Evolutionary conservation across 2,888 invertebrate genomes (phyloP).

Genomic region (Acanthosepion lycidas): DNA sequence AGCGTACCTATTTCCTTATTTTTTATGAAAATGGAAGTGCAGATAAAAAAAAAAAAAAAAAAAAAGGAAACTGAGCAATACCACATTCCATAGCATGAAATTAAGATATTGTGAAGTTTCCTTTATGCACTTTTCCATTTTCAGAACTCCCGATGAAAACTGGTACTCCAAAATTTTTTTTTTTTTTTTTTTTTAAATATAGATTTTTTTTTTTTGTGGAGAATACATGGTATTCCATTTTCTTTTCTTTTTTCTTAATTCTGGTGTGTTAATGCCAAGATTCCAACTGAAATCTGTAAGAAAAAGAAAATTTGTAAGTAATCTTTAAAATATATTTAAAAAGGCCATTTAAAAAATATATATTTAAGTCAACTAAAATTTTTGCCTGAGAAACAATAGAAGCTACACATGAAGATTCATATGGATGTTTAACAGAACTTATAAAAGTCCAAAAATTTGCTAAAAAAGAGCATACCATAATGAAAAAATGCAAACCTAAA

Average conservation of each 20-base stretch:
- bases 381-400: too few species aligned
- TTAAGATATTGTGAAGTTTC: constrained; percentile 38
- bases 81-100: constrained; percentile 23
- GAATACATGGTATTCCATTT: not conserved
- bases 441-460: too few species aligned
- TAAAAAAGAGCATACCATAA: too few species aligned
- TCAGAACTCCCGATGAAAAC: not conserved
- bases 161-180: constrained; percentile 40
- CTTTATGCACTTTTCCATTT: not conserved
- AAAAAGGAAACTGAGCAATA: not conserved
- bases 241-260: not conserved
- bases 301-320: not conserved
- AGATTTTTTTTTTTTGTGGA: not conserved
- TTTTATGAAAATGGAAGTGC: not conserved
- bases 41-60: not conserved
- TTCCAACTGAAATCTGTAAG: not conserved
- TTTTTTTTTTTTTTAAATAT: too few species aligned
- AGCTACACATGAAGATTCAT: too few species aligned
- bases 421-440: too few species aligned
- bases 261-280: not conserved
- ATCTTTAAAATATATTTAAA: too few species aligned
- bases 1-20: constrained; percentile 35
- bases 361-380: too few species aligned
- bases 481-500: too few species aligned
- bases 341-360: too few species aligned